Evolutionary conservation across 2,797 vertebrate species (phyloP).

Genomic region (Chiloscyllium punctatum): DNA sequence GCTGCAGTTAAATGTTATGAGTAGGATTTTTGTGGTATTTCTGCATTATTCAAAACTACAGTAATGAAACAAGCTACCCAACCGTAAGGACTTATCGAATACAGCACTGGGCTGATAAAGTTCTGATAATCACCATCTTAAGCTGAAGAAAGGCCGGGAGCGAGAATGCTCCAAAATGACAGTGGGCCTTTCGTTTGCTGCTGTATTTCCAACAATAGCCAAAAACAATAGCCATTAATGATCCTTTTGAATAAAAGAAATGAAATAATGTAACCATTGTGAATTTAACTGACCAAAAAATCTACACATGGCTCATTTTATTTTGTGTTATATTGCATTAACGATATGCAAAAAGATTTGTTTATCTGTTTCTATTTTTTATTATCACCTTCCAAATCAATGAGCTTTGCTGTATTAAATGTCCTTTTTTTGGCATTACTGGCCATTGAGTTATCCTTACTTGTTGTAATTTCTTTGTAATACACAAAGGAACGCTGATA

Average conservation of each 20-base stretch:
- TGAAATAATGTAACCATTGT: background rate
- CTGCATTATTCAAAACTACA: background rate
- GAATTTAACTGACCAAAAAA: background rate
- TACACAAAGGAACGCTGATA: background rate
- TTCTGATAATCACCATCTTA: background rate
- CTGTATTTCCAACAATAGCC: background rate
- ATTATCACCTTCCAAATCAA: background rate
- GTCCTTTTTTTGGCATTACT: background rate
- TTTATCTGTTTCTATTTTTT: background rate
- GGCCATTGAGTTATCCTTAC: background rate
- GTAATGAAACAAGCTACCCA: background rate
- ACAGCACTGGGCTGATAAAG: background rate
- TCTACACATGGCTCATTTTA: no score
- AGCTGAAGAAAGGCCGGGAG: background rate
- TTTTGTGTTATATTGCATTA: no score
- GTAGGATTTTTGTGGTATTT: background rate
- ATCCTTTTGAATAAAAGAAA: background rate
- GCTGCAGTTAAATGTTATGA: background rate
- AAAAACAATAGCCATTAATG: background rate
- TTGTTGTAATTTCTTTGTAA: background rate
- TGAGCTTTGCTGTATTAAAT: background rate
- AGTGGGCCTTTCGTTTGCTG: background rate
- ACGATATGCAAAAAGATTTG: background rate
- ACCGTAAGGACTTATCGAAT: background rate
- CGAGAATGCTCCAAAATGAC: background rate